Conservation (phyloP, 2,797 vertebrate species). For the Poecilia wingei region DNA sequence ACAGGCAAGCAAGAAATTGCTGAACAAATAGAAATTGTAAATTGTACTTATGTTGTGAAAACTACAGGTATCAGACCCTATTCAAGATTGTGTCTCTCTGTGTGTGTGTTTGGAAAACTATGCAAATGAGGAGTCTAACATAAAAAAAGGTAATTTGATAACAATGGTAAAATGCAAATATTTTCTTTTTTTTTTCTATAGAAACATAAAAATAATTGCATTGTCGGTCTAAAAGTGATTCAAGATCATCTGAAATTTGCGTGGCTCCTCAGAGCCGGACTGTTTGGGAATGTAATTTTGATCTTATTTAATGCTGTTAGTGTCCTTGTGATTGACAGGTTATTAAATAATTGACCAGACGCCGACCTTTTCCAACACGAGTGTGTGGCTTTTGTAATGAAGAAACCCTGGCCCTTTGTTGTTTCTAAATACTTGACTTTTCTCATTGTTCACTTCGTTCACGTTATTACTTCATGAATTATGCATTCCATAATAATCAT, state of each 20-base stretch:
- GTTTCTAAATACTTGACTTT: too few species aligned
- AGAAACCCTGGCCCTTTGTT: background rate
- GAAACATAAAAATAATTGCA: background rate
- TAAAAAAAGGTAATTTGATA: background rate
- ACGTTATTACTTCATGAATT: background rate
- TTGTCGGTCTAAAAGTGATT: background rate
- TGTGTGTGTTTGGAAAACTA: background rate
- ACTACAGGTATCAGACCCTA: background rate
- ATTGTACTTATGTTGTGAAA: background rate
- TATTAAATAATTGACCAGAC: background rate
- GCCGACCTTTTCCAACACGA: background rate
- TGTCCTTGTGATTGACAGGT: background rate
- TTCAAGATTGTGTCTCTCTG: background rate
- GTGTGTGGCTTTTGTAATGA: background rate
- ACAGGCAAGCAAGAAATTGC: background rate
- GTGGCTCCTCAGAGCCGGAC: background rate
- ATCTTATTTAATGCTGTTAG: background rate
- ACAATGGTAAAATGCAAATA: background rate
- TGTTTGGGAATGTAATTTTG: background rate
- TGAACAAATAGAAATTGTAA: background rate
- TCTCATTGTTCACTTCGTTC: background rate
- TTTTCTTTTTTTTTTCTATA: background rate
- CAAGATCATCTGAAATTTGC: background rate
- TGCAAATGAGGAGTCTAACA: background rate
- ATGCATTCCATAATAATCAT: background rate